phyloP scores from a whole-genome alignment of 2,113 vertebrate genomes.

The Brienomyrus longianalis region DNA sequence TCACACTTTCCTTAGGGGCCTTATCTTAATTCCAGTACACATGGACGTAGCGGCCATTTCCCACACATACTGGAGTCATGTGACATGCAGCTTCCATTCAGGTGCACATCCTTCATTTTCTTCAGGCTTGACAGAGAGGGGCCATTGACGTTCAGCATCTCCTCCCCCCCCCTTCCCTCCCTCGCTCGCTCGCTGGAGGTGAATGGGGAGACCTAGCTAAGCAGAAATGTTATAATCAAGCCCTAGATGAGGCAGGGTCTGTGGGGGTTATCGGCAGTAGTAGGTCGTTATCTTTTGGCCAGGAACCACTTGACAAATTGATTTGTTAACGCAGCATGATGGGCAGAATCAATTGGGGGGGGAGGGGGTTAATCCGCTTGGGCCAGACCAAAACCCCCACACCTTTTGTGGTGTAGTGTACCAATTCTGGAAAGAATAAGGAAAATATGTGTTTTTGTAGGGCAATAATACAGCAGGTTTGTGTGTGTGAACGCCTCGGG shows the following conservation, averaged over 20 bases:
- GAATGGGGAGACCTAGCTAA: conserved; percentile 46
- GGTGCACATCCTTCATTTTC: not conserved
- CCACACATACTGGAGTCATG: not conserved
- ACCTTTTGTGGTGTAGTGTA: not conserved
- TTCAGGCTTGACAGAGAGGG: not conserved
- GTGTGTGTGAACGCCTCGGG: not conserved
- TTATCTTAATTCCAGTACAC: not conserved
- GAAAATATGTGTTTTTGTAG: not conserved
- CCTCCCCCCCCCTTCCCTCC: not conserved
- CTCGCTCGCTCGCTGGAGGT: conserved; percentile 28
- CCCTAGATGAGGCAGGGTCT: conserved; percentile 51
- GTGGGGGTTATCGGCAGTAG: conserved; percentile 54
- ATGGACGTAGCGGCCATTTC: not conserved
- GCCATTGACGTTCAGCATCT: not conserved
- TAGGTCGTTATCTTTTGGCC: conserved; percentile 68
- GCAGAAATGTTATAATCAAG: conserved; percentile 68
- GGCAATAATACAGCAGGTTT: not conserved
- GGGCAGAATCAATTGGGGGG: conserved; percentile 60
- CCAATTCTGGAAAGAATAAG: not conserved
- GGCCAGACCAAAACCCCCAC: not conserved
- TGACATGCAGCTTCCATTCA: not conserved
- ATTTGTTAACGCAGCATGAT: conserved; percentile 71
- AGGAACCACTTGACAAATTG: conserved; percentile 69
- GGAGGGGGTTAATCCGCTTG: conserved; percentile 55
- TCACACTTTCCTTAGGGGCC: not conserved